Base-by-base conservation (phyloP, 2,797 vertebrate genomes). In the Acrossocheilus fasciatus region DNA sequence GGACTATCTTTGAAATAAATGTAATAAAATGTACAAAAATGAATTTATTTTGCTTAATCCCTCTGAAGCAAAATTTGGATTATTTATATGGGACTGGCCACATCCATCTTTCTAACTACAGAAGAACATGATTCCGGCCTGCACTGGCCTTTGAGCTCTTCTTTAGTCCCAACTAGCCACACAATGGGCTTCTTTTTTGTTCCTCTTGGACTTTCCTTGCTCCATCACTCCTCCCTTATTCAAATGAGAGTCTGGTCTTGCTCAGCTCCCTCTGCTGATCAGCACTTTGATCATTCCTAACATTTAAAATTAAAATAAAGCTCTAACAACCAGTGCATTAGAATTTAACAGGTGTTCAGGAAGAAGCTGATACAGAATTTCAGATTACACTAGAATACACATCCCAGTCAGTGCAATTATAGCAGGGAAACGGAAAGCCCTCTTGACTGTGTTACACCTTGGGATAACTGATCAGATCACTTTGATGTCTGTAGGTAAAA, bases 241-340 rank as follows among this genome's bases (percentile, higher is more conserved):
- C 91, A 96, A 95, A 95, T 95, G 91, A 95, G 92, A 88, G 26
- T 91, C 82, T 92, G 81, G 87, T 87, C 90, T 73, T 17, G 34
- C 18, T 62, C 57, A 59, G 30, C 84, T 95, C 94, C 93, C 83
- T 89, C 91, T 91, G 90, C 74, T 70, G 91, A 93, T 94, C 93
- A 92, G 87, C 90, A 91, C 93, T 96, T 96, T 93, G 91, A 95
- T 92, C 93, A 91, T 91, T 94, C 91, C 92, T 93, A 95, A 95
- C 90, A 95, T 95, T 93, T 91, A 92, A 94, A 95, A 94, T 95
- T 95, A 93, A 95, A 96, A 96, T 92, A 90, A 92, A 95, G 94
- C 92, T 92, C 92, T 92, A 92, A 92, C 94, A 96, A 94, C 92
- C 93, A 87, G 81, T 88, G 91, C 91, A 94, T 93, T 93, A 95